Percentiles rank a stretch among this genome's conserved stretches.
Conservation (phyloP, 2,888 invertebrate species). For the Toxonevra muliebris region DNA sequence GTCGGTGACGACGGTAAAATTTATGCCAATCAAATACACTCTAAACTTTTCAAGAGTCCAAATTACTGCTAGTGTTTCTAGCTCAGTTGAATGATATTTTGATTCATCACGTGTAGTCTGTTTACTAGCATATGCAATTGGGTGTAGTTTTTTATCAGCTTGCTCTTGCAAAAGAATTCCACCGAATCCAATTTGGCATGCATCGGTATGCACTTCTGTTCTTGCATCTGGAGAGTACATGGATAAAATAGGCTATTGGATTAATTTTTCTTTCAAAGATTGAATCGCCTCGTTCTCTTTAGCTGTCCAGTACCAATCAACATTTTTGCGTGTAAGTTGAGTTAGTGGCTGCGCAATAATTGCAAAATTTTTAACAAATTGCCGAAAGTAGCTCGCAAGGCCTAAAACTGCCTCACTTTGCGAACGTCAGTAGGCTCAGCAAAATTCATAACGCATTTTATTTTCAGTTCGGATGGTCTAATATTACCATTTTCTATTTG, state of each 20-base stretch:
- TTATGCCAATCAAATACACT: slow-evolving; percentile 28
- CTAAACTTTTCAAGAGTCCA: slow-evolving; percentile 29
- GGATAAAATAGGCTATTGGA: slow-evolving; percentile 8
- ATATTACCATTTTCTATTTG: too few relatives aligned
- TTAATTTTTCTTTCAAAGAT: slow-evolving; percentile 23
- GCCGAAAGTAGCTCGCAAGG: slow-evolving; percentile 14
- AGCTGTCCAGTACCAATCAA: slow-evolving; percentile 20
- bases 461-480: neutral
- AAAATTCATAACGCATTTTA: too few relatives aligned
- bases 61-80: slow-evolving; percentile 30
- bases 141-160: slow-evolving; percentile 26
- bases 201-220: slow-evolving; percentile 33
- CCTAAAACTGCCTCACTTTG: too few relatives aligned
- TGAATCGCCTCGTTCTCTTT: slow-evolving; percentile 20
- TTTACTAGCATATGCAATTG: slow-evolving; percentile 19
- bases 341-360: slow-evolving; percentile 22
- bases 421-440: too few relatives aligned
- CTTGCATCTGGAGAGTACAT: slow-evolving; percentile 25
- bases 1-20: slow-evolving; percentile 27
- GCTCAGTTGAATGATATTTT: slow-evolving; percentile 32
- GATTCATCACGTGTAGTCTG: slow-evolving; percentile 33
- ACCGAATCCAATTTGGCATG: slow-evolving; percentile 28
- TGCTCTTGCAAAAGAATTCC: slow-evolving; percentile 30
- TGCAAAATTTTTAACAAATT: slow-evolving; percentile 18
- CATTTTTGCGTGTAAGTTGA: too few relatives aligned